Evolutionary conservation across 2,888 invertebrate species (phyloP).

Genomic region (Pseudanteris insignis): DNA sequence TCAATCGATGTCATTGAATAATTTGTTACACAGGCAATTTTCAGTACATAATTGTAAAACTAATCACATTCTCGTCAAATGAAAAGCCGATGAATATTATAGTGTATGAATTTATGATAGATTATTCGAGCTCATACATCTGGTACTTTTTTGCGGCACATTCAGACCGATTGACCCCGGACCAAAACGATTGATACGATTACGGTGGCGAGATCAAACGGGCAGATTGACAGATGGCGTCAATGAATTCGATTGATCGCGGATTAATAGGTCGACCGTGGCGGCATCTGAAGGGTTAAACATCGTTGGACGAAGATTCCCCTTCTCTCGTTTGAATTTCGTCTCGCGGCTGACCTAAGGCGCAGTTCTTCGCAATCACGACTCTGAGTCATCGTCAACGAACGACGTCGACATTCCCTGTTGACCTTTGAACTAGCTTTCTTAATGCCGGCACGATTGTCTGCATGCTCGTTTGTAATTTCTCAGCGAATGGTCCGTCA

Average conservation of each 20-base stretch:
- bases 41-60: no score
- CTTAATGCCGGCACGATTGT: conserved; percentile 17
- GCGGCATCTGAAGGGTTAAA: conserved; percentile 57
- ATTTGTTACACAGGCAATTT: no score
- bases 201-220: conserved; percentile 19
- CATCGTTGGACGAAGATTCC: no score
- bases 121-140: no score
- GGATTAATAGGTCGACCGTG: conserved; percentile 60
- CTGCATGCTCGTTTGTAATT: neutral
- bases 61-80: no score
- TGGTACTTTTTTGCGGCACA: no score
- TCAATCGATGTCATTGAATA: no score
- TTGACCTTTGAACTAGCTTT: conserved; percentile 35
- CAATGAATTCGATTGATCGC: conserved; percentile 65
- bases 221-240: conserved; percentile 46
- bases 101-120: no score
- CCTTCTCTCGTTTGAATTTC: conserved; percentile 54
- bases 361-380: conserved; percentile 64
- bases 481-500: neutral
- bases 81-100: no score
- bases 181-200: no score
- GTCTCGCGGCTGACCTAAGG: conserved; percentile 60
- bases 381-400: conserved; percentile 55
- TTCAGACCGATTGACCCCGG: no score
- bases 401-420: conserved; percentile 33